Percentiles rank a stretch among this genome's conserved stretches.
These are phyloP conservation scores for Petrocephalus schoutedeni DNA, from an alignment of 2,797 vertebrate genomes.

Conservation along the genomic window DNA sequence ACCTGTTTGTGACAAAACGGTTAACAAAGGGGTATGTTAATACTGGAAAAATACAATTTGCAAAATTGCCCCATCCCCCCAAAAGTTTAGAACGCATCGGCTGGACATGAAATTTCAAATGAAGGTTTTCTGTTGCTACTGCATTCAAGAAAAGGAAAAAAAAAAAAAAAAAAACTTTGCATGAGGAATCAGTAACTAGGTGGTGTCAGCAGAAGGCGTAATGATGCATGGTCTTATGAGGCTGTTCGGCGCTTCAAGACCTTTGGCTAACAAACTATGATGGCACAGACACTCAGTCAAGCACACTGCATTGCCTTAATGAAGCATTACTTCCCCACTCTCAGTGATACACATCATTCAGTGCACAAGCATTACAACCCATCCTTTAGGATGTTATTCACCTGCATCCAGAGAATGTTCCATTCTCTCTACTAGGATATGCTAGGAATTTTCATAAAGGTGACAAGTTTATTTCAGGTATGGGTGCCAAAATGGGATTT, in stretches of 20 bases:
- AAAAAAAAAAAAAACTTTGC: neutral
- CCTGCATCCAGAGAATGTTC: neutral
- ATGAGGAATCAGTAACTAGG: neutral
- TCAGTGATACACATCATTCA: neutral
- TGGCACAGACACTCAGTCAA: neutral
- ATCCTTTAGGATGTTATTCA: neutral
- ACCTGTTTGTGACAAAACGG: slow-evolving; percentile 55
- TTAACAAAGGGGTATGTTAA: neutral
- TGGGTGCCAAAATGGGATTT: neutral
- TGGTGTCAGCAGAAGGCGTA: neutral
- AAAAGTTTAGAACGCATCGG: neutral
- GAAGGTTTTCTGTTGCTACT: neutral
- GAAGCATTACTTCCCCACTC: neutral
- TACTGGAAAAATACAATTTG: neutral
- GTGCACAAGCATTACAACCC: neutral
- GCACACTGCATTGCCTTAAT: neutral
- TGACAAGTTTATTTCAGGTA: neutral
- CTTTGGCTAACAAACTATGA: neutral
- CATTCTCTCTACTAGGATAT: neutral
- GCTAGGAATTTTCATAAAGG: neutral
- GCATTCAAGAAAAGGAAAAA: neutral
- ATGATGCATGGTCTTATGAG: neutral
- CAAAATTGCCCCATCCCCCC: neutral
- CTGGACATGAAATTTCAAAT: neutral
- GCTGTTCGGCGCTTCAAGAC: neutral